Evolutionary conservation across 2,888 invertebrate species (phyloP).

Genomic region (Pediacus dermestoides): DNA sequence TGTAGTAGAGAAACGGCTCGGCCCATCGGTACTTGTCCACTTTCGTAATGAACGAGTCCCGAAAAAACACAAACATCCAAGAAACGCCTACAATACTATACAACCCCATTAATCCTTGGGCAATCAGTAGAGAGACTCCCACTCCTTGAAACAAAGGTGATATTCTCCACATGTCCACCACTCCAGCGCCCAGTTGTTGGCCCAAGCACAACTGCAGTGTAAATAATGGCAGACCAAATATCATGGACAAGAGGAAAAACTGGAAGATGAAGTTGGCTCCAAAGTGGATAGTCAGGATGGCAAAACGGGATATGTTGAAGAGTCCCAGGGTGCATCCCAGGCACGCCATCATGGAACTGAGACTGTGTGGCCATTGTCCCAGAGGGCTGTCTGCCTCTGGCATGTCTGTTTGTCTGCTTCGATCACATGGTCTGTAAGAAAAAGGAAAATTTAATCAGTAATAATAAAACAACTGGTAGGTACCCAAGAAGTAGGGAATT

Average conservation of each 20-base stretch:
- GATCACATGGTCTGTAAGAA: slow-evolving; percentile 54
- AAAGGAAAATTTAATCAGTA: slow-evolving; percentile 17
- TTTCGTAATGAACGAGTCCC: slow-evolving; percentile 80
- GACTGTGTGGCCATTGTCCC: slow-evolving; percentile 65
- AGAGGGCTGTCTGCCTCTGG: slow-evolving; percentile 54
- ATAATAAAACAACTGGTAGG: slow-evolving; percentile 1
- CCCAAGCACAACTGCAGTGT: slow-evolving; percentile 83
- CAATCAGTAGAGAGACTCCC: slow-evolving; percentile 74
- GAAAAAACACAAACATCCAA: slow-evolving; percentile 86
- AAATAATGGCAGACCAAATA: slow-evolving; percentile 70
- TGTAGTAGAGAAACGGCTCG: slow-evolving; percentile 66
- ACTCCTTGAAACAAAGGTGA: slow-evolving; percentile 90
- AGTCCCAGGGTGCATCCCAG: slow-evolving; percentile 83
- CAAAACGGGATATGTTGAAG: slow-evolving; percentile 74
- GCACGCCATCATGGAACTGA: slow-evolving; percentile 77
- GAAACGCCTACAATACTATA: slow-evolving; percentile 87
- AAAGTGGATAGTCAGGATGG: slow-evolving; percentile 81
- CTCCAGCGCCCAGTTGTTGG: slow-evolving; percentile 78
- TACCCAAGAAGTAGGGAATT: too few relatives aligned
- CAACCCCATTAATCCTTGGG: slow-evolving; percentile 77
- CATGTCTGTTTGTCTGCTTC: slow-evolving; percentile 47
- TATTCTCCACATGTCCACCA: slow-evolving; percentile 90
- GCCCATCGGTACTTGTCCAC: slow-evolving; percentile 79
- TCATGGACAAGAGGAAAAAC: slow-evolving; percentile 76
- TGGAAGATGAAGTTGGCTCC: slow-evolving; percentile 87